These are phyloP conservation scores for Eupithecia inturbata DNA, from an alignment of 2,888 invertebrate genomes.

Conservation along the genomic window DNA sequence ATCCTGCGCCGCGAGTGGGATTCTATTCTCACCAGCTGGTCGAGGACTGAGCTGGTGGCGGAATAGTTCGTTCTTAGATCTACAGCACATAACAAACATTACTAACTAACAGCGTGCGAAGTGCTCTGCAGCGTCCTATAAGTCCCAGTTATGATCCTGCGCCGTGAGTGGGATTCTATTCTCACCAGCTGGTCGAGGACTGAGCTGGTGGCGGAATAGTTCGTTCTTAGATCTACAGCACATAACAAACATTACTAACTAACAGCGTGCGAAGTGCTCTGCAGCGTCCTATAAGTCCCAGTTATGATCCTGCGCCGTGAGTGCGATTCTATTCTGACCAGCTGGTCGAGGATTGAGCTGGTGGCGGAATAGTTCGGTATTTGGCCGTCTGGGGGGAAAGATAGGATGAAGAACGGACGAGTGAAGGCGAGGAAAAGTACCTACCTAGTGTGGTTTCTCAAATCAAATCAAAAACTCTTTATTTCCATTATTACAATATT, in stretches of 20 bases:
- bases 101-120: conserved; percentile 57
- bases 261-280: conserved; percentile 50
- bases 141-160: conserved; percentile 42
- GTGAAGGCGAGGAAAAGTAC: not conserved
- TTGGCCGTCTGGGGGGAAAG: conserved; percentile 14
- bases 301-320: conserved; percentile 46
- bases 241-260: conserved; percentile 47
- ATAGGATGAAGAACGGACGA: not conserved
- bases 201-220: conserved; percentile 25
- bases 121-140: conserved; percentile 25
- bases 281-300: conserved; percentile 28
- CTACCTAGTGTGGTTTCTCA: no score
- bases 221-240: no score
- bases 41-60: conserved; percentile 34
- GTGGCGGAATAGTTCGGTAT: conserved; percentile 23
- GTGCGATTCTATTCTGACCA: conserved; percentile 36
- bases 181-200: conserved; percentile 40
- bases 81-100: conserved; percentile 23
- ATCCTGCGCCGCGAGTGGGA: conserved; percentile 42
- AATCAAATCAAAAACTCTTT: no score
- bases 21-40: conserved; percentile 40
- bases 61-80: conserved; percentile 19
- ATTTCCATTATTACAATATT: no score
- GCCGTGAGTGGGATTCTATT: conserved; percentile 38
- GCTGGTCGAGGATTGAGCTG: no score